These are phyloP conservation scores for Melitaea athalia DNA, from an alignment of 2,888 invertebrate genomes.

Conservation along the genomic window DNA sequence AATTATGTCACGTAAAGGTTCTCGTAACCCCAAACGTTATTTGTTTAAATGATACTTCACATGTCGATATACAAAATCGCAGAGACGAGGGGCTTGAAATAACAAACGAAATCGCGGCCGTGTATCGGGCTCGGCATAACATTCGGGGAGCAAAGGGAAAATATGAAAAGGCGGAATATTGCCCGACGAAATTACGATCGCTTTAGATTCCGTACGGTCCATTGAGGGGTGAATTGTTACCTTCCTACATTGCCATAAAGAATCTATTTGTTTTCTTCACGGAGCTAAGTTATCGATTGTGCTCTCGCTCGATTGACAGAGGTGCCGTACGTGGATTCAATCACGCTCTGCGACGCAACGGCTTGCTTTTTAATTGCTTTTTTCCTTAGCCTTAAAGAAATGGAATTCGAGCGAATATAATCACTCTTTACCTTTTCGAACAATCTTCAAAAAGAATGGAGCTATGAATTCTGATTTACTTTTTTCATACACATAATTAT, in stretches of 20 bases:
- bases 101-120: conserved; percentile 77
- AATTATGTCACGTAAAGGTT: conserved; percentile 26
- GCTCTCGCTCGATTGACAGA: conserved; percentile 25
- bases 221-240: conserved; percentile 79
- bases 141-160: conserved; percentile 75
- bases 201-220: conserved; percentile 77
- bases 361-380: conserved; percentile 30
- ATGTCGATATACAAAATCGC: conserved; percentile 73
- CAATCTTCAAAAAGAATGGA: too few relatives aligned
- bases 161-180: conserved; percentile 80
- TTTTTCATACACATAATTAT: too few relatives aligned
- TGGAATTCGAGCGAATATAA: background rate
- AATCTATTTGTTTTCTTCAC: conserved; percentile 74
- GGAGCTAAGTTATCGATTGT: conserved; percentile 32
- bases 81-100: conserved; percentile 73
- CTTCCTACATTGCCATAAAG: conserved; percentile 76
- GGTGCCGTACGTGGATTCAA: conserved; percentile 26
- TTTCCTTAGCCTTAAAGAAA: conserved; percentile 13
- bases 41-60: conserved; percentile 48
- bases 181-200: conserved; percentile 80
- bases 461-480: too few relatives aligned
- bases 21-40: conserved; percentile 24
- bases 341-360: conserved; percentile 22
- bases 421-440: background rate
- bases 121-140: conserved; percentile 74